Conservation (phyloP, 37 sponge, comb jelly and placozoan genomes). For the Diacarnus erythraeanus region DNA sequence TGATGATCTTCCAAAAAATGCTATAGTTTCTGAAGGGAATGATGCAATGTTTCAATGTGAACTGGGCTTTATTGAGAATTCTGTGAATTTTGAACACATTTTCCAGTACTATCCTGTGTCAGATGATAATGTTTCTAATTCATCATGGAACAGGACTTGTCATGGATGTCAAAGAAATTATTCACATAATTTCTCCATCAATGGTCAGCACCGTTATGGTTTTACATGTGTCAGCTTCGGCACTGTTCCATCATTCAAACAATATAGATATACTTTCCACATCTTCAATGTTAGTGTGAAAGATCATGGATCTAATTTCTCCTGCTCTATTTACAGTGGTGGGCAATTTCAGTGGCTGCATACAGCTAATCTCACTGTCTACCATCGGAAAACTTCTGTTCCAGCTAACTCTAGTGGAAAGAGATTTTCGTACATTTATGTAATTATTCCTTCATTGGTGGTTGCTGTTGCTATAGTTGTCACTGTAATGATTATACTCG, state of each 20-base stretch:
- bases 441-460: too few species aligned
- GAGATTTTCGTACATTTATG: too few species aligned
- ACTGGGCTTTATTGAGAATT: background rate
- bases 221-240: background rate
- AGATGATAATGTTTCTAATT: background rate
- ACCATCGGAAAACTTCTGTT: too few species aligned
- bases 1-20: background rate
- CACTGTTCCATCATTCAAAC: background rate
- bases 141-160: too few species aligned
- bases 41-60: background rate
- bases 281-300: background rate
- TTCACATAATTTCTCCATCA: too few species aligned
- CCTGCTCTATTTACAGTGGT: background rate
- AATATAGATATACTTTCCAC: background rate
- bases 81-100: background rate
- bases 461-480: too few species aligned
- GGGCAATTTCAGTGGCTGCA: background rate
- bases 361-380: background rate
- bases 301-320: constrained; percentile 3
- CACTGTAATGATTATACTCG: too few species aligned
- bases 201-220: background rate
- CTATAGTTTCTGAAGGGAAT: background rate
- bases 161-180: too few species aligned
- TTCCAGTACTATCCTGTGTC: background rate
- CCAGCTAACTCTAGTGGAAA: too few species aligned